These are phyloP conservation scores for Nephrocerus scutellatus DNA, from an alignment of 2,888 invertebrate species.

Conservation along the genomic window DNA sequence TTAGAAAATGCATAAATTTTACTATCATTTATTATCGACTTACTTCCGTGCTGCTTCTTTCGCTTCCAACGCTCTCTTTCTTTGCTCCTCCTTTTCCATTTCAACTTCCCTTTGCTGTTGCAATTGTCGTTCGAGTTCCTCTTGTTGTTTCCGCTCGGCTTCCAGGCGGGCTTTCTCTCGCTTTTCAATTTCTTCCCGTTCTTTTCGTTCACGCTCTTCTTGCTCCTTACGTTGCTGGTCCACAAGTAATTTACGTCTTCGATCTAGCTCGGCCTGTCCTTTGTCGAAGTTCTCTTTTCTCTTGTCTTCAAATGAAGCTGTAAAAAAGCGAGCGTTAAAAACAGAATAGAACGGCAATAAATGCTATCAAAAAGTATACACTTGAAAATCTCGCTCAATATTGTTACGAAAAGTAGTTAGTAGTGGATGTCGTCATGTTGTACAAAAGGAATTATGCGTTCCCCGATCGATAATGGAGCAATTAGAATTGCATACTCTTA, in stretches of 20 bases:
- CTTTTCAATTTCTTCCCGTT: constrained; percentile 82
- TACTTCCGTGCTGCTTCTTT: constrained; percentile 65
- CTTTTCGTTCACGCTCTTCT: constrained; percentile 89
- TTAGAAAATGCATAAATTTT: background rate
- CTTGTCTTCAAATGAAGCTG: constrained; percentile 88
- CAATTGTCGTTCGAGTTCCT: constrained; percentile 77
- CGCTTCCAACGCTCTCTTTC: constrained; percentile 71
- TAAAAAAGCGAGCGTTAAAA: no score
- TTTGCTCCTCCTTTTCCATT: constrained; percentile 67
- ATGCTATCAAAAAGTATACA: no score
- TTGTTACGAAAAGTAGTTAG: no score
- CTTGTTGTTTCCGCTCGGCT: constrained; percentile 70
- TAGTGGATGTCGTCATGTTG: no score
- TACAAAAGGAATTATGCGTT: no score
- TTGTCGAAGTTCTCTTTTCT: constrained; percentile 95
- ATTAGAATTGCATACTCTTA: no score
- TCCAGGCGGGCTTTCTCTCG: constrained; percentile 71
- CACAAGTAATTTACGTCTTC: constrained; percentile 78
- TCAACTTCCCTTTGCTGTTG: constrained; percentile 72
- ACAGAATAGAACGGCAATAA: no score
- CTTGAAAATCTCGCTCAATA: no score
- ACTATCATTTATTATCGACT: no score
- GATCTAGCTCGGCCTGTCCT: constrained; percentile 94
- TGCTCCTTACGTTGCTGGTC: constrained; percentile 85
- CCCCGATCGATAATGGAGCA: no score